These are phyloP conservation scores for Glareola pratincola DNA, from an alignment of 2,113 vertebrate species.

Conservation along the genomic window DNA sequence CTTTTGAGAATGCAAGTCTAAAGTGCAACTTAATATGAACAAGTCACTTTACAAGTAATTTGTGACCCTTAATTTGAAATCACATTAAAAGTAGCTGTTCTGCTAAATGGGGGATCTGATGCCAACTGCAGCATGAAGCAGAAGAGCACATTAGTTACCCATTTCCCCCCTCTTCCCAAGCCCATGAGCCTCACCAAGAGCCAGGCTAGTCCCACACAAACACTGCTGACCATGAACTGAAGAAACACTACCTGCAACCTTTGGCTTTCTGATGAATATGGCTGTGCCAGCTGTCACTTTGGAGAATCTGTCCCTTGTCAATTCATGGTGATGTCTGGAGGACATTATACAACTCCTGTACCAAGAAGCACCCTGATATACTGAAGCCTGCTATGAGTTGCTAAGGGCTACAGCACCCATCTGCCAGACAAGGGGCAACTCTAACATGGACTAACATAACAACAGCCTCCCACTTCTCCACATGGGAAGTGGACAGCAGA, in stretches of 20 bases:
- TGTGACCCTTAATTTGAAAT: background rate
- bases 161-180: background rate
- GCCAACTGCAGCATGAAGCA: background rate
- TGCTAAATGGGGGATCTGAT: background rate
- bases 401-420: background rate
- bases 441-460: background rate
- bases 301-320: background rate
- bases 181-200: background rate
- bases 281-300: fast-evolving
- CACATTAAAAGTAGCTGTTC: background rate
- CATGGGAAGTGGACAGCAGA: background rate
- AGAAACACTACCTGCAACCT: background rate
- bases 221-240: background rate
- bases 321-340: background rate
- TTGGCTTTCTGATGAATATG: background rate
- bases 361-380: background rate
- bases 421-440: background rate
- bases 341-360: background rate
- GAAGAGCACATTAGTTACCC: background rate
- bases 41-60: background rate
- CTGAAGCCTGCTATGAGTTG: background rate
- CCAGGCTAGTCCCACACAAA: background rate
- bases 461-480: background rate
- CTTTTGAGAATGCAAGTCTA: conserved; percentile 8
- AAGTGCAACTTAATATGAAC: background rate